phyloP scores from a whole-genome alignment of 2,888 invertebrate genomes.

The Lamellibrachia satsuma region DNA sequence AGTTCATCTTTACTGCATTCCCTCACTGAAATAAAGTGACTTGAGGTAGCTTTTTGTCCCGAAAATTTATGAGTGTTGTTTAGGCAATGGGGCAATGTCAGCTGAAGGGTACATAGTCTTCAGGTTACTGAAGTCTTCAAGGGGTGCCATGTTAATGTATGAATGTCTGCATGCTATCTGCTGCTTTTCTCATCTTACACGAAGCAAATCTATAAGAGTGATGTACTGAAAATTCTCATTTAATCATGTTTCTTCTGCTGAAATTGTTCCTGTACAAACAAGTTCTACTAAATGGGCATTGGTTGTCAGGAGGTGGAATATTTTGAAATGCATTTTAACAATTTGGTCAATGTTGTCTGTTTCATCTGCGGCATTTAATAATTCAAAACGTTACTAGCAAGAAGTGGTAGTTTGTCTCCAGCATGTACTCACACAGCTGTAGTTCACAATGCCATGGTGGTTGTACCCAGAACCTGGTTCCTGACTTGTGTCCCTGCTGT shows the following conservation, averaged over 20 bases:
- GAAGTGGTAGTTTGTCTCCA: neutral
- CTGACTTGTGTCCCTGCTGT: neutral
- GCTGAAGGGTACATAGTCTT: neutral
- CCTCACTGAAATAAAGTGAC: neutral
- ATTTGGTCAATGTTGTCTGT: neutral
- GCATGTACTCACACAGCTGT: neutral
- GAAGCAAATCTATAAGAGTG: neutral
- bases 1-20: conserved; percentile 17
- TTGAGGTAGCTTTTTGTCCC: neutral
- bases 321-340: neutral
- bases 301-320: neutral
- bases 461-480: neutral
- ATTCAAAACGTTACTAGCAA: neutral
- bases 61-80: conserved; percentile 17
- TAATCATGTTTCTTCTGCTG: no score
- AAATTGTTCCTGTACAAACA: no score
- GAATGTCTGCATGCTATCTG: neutral
- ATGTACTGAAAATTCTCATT: neutral
- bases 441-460: neutral
- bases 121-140: neutral
- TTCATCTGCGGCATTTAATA: neutral
- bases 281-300: neutral
- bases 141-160: neutral
- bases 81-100: neutral
- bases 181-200: neutral